phyloP scores from a whole-genome alignment of 2,797 vertebrate species.

The Pangasius macronema region DNA sequence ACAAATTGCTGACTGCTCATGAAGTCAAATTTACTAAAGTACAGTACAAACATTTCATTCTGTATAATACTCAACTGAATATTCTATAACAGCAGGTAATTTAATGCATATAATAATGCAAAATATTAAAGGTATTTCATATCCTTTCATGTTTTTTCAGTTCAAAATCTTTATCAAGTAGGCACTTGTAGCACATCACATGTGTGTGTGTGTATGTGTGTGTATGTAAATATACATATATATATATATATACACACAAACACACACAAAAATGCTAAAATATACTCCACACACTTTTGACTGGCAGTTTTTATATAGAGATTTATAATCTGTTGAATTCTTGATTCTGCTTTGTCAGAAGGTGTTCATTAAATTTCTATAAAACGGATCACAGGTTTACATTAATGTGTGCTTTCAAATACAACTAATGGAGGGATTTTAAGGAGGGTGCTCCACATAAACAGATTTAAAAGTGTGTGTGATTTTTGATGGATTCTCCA shows the following conservation, averaged over 20 bases:
- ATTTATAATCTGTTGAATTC: not conserved
- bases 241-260: too few species aligned
- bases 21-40: slow-evolving; percentile 45
- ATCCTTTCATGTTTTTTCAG: not conserved
- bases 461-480: not conserved
- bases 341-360: not conserved
- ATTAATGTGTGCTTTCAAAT: not conserved
- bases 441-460: not conserved
- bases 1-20: slow-evolving; percentile 49
- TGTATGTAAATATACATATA: too few species aligned
- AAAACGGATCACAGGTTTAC: not conserved
- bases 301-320: not conserved
- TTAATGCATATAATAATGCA: not conserved
- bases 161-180: not conserved
- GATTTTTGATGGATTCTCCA: not conserved
- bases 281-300: not conserved
- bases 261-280: not conserved
- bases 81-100: not conserved
- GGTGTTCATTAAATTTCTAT: not conserved
- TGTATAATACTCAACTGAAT: not conserved
- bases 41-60: not conserved
- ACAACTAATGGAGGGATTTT: not conserved
- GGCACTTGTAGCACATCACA: not conserved
- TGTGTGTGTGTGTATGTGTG: not conserved
- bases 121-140: not conserved